Base-by-base conservation (phyloP, 2,888 invertebrate genomes). In the Caradrina kadenii region DNA sequence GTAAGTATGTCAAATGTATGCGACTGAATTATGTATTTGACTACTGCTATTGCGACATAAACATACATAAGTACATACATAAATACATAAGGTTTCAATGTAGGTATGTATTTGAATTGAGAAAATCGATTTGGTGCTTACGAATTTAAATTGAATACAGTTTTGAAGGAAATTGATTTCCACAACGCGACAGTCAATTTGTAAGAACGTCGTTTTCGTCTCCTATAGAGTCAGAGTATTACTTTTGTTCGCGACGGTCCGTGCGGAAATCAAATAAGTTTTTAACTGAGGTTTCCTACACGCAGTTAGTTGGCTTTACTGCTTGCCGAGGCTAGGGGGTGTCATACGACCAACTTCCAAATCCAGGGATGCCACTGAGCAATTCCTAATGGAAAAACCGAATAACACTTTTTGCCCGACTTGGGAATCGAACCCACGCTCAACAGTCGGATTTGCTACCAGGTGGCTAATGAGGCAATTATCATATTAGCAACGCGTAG, bases 1-100 rank as follows among this genome's bases (percentile, higher is more conserved):
- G 72, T 21, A 83, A 81, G 74, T 83, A 56, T 83, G 81, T 82
- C 81, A 82, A 81, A 66, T 63, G 55, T 66, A 81, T 81, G 69
- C 78, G 31, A 15, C 54, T 73, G 63, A 70, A 82, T 82, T 69
- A 83, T 81, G 84, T 70, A 78, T 81, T 69, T 69, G 65, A 70
- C 66, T 69, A 74, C 66, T 62, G 64, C 45, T 60, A 55, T 76
- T 76, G 67, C 61, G 48, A 76, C 64, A 78, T 66, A 71, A 58
- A 82, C 56, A 50, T 50, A 68, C 66, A 59, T 45, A 45, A 17
- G 45, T 45, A 45, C 5, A 11, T 66, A 69, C 59, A 69, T 54
- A 39, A 45, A 17, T 42, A 42, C 45, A 45, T 73, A 56, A 73
- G 19, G 72, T 71, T 65, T 53, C 63, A 59, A 63, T 63, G 54